Evolutionary conservation across 2,113 vertebrate species (phyloP).

Genomic region (Crotalus horridus): DNA sequence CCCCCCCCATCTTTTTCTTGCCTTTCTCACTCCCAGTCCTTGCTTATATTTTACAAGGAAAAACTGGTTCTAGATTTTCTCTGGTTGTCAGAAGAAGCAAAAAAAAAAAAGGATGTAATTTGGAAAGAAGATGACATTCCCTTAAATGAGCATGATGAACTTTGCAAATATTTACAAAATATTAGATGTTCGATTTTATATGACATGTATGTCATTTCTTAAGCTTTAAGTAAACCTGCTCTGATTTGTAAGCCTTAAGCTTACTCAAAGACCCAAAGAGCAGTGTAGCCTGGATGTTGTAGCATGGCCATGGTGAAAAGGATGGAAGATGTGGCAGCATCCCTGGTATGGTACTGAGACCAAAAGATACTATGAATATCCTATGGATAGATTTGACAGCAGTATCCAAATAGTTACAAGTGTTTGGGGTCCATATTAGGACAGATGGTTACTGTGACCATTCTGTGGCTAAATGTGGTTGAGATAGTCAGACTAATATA

Average conservation of each 20-base stretch:
- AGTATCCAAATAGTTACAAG: neutral
- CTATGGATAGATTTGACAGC: neutral
- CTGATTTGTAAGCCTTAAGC: neutral
- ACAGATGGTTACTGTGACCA: neutral
- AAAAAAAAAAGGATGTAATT: no score
- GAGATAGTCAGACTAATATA: neutral
- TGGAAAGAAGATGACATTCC: no score
- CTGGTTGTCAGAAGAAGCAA: no score
- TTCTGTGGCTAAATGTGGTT: neutral
- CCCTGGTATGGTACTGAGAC: neutral
- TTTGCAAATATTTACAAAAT: no score
- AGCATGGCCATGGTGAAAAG: neutral
- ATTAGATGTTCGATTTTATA: no score
- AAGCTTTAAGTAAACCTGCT: neutral
- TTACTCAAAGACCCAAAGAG: neutral
- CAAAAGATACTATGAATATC: neutral
- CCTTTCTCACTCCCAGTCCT: neutral
- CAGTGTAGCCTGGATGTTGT: neutral
- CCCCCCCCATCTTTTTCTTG: neutral
- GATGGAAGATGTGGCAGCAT: neutral
- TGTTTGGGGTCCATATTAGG: neutral
- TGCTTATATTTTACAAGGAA: neutral
- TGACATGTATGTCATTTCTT: neutral
- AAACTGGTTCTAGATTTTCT: no score
- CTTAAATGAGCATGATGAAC: no score